Evolutionary conservation across 1,140 invertebrate species (phyloP), one percentile per base, ranked within the genome.

Genomic region (Metopolophium dirhodum): DNA sequence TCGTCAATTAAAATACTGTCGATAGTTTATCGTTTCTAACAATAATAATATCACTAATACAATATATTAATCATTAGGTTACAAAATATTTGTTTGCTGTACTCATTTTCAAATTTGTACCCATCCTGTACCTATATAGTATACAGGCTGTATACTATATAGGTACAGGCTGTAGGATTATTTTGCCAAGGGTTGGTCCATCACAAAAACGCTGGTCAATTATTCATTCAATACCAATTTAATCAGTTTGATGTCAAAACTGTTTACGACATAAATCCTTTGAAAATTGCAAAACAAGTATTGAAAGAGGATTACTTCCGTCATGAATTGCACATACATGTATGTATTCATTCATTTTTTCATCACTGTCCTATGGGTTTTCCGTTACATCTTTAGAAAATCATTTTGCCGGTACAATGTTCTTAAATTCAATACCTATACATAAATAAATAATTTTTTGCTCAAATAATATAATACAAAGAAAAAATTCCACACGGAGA

Each of bases 221-320:
- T 86, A 86, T 86, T 86, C 37, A 85, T 86, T 45, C 41, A 30
- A 86, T 86, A 86, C 83, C 41, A 86, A 86, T 86, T 86, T 45
- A 86, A 45, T 86, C 83, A 86, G 41, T 86, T 86, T 86, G 20
- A 86, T 45, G 37, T 86, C 83, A 47, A 86, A 41, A 86, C 83
- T 26, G 83, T 86, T 47, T 47, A 45, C 83, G 8, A 86, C 41
- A 30, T 47, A 86, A 86, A 86, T 45, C 83, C 83, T 86, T 86
- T 86, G 83, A 86, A 86, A 86, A 45, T 86, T 23, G 83, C 30
- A 86, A 86, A 86, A 86, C 41, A 86, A 86, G 22, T 86, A 86
- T 86, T 86, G 37, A 41, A 37, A 86, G 41, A 86, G 83, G 83
- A 45, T 86, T 86, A 86, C 23, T 86, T 86, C 41, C 41, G 41